Conservation (phyloP, 1,140 invertebrate genomes). For the Piezodorus guildinii region DNA sequence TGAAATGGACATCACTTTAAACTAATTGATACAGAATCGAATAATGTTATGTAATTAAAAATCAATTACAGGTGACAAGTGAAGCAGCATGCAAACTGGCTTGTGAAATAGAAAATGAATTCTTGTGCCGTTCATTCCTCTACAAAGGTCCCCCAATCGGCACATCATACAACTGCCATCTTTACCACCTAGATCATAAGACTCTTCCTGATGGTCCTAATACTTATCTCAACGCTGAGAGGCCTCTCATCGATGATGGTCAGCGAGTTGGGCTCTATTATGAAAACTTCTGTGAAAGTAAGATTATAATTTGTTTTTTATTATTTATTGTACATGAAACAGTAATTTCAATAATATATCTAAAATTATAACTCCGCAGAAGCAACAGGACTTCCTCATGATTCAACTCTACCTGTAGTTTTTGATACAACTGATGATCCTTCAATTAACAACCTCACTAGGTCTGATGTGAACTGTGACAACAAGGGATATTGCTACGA, state of each 20-base stretch:
- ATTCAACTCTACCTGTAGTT: constrained; percentile 47
- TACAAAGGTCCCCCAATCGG: constrained; percentile 65
- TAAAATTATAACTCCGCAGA: constrained; percentile 20
- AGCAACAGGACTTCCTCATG: constrained; percentile 27
- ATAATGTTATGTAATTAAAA: background rate
- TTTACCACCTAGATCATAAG: constrained; percentile 86
- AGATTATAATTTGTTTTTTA: constrained; percentile 22
- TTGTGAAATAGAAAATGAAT: constrained; percentile 85
- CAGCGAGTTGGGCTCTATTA: constrained; percentile 78
- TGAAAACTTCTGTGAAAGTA: constrained; percentile 79
- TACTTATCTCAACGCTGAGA: constrained; percentile 75
- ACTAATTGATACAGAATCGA: too few species aligned
- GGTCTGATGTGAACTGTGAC: constrained; percentile 77
- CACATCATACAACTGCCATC: constrained; percentile 73
- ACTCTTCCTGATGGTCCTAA: constrained; percentile 81
- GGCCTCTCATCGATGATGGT: constrained; percentile 81
- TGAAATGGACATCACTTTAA: background rate
- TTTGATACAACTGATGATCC: constrained; percentile 61
- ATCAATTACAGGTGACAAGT: constrained; percentile 48
- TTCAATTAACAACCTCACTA: constrained; percentile 53
- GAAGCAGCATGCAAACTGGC: constrained; percentile 74
- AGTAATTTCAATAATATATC: background rate
- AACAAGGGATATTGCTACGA: constrained; percentile 90
- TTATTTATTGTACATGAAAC: background rate
- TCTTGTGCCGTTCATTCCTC: constrained; percentile 80